Percentiles rank a stretch among this genome's conserved stretches.
Conservation (phyloP, 2,888 invertebrate species). For the Nemotelus nigrinus region DNA sequence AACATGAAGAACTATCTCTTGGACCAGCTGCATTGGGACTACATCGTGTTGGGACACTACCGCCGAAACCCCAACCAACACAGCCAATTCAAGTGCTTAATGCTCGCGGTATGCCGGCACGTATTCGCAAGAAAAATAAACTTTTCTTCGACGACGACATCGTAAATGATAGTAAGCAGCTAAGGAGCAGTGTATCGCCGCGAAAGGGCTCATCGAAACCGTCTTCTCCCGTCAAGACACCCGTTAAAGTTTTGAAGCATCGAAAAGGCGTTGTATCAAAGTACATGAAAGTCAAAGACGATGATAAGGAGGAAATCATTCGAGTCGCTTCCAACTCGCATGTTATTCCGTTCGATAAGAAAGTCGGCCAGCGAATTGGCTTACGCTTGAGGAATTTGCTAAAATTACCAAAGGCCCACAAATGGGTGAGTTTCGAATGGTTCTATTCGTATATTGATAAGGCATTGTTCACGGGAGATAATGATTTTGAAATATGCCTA, state of each 20-base stretch:
- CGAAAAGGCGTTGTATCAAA: constrained; percentile 63
- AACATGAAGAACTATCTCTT: constrained; percentile 75
- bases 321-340: constrained; percentile 36
- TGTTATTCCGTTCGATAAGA: constrained; percentile 76
- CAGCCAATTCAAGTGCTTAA: constrained; percentile 84
- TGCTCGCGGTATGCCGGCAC: constrained; percentile 88
- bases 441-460: constrained; percentile 99
- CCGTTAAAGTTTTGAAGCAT: constrained; percentile 66
- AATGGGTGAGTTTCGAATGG: constrained; percentile 99
- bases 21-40: constrained; percentile 83
- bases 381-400: constrained; percentile 89
- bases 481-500: constrained; percentile 94
- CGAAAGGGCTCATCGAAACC: constrained; percentile 63
- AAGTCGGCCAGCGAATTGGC: constrained; percentile 89
- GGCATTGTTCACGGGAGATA: constrained; percentile 92
- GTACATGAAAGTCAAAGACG: constrained; percentile 62
- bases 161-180: constrained; percentile 81
- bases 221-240: constrained; percentile 68
- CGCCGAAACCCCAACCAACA: constrained; percentile 74
- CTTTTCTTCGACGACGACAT: constrained; percentile 91
- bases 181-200: constrained; percentile 68
- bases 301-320: constrained; percentile 47
- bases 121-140: constrained; percentile 88
- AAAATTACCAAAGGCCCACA: constrained; percentile 97
- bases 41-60: constrained; percentile 82